Base-by-base conservation (phyloP, 92 coral and sea anemone species). In the Ricordea florida region DNA sequence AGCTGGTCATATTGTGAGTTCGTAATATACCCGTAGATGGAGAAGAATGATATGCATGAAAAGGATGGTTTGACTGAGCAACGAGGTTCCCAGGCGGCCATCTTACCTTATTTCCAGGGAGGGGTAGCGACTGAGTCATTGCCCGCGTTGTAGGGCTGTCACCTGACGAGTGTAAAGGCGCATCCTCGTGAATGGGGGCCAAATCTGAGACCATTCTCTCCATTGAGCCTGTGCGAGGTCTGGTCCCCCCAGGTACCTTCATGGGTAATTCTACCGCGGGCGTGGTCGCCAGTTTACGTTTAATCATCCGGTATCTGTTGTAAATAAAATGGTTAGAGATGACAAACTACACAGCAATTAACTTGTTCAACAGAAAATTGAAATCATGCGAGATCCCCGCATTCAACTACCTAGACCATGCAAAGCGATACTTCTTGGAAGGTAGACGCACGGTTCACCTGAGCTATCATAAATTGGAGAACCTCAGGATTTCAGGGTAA, bases 281-380 rank as follows among this genome's bases (percentile, higher is more conserved):
- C 55, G 88, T 70, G 14, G 74, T 79, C 0, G 78, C 81, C 2
- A 94, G 81, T 20, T 75, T 86, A 26, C 97, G 70, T 66, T 94
- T 94, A 37, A 94, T 89, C 50, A 76, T 74, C 43, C 98, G 81
- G 66, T 94, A 94, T 50, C 98, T 84, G 38, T 90, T n/a, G n/a
- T 2, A 16, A 36, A n/a, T 10, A 10, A 28, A n/a, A n/a, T n/a
- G n/a, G n/a, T n/a, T n/a, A n/a, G n/a, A n/a, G n/a, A n/a, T n/a
- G n/a, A n/a, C n/a, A n/a, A n/a, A n/a, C n/a, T n/a, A n/a, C n/a
- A n/a, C n/a, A n/a, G n/a, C n/a, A n/a, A n/a, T n/a, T n/a, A n/a
- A n/a, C n/a, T n/a, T n/a, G n/a, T n/a, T n/a, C n/a, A n/a, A n/a
- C n/a, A n/a, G n/a, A n/a, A n/a, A n/a, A n/a, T n/a, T n/a, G n/a